Conservation (phyloP, 2,888 invertebrate species). For the Harpalus rufipes region DNA sequence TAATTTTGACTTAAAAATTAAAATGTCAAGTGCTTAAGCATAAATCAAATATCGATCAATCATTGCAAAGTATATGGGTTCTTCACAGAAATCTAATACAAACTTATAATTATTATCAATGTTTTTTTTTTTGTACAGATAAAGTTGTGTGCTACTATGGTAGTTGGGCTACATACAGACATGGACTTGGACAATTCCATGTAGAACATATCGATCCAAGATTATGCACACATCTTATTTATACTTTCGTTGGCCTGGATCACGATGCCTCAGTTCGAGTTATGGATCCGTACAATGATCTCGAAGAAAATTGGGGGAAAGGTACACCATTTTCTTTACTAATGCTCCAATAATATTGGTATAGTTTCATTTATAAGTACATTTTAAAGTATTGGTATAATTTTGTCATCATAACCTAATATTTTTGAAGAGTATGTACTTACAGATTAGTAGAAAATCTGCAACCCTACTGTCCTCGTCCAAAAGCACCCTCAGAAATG, state of each 20-base stretch:
- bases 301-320: slow-evolving; percentile 69
- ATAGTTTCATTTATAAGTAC: no score
- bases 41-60: background rate
- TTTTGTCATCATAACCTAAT: no score
- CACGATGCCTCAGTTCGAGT: slow-evolving; percentile 75
- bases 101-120: background rate
- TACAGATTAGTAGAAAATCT: no score
- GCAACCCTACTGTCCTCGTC: no score
- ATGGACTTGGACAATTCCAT: slow-evolving; percentile 75
- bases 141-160: slow-evolving; percentile 78
- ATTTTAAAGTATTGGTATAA: no score
- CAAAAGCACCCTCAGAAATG: no score
- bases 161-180: slow-evolving; percentile 76
- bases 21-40: background rate
- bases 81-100: background rate
- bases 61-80: background rate
- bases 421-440: no score
- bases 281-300: slow-evolving; percentile 76
- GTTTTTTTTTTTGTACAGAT: slow-evolving; percentile 40
- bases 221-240: slow-evolving; percentile 79
- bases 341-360: background rate
- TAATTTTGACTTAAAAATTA: no score
- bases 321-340: background rate
- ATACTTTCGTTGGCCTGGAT: slow-evolving; percentile 79
- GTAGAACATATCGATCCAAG: slow-evolving; percentile 77